A percentile compares a stretch with the other conserved stretches of the same genome.
These are phyloP conservation scores for Oikopleura albicans DNA, from an alignment of 23 tunicate species.

Conservation along the genomic window DNA sequence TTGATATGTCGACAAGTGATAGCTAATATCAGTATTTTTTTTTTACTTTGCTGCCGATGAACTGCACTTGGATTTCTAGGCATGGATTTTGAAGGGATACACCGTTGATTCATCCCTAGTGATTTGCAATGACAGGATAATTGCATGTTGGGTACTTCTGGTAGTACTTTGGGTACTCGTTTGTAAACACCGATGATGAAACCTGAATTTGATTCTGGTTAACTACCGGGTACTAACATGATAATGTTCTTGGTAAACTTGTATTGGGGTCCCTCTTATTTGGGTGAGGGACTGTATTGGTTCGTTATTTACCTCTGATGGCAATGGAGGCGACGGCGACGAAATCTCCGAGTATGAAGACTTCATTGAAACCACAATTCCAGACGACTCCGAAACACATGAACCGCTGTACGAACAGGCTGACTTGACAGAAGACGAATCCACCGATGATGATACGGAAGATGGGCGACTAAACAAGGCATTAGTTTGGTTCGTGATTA, in stretches of 20 bases:
- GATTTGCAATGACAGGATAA: background rate
- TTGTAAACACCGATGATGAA: background rate
- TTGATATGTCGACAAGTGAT: too few relatives aligned
- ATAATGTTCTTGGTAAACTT: too few relatives aligned
- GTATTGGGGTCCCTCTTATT: too few relatives aligned
- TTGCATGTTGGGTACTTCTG: background rate
- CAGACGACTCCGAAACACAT: background rate
- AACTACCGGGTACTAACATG: background rate
- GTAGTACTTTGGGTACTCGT: background rate
- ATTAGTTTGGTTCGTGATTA: background rate
- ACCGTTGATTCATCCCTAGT: background rate
- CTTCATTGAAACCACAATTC: background rate
- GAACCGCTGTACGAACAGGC: too few relatives aligned
- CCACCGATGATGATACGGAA: background rate
- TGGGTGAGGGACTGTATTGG: background rate
- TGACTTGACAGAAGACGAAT: background rate
- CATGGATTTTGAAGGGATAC: too few relatives aligned
- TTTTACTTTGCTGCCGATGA: too few relatives aligned
- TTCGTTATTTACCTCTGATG: background rate
- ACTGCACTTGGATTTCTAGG: too few relatives aligned
- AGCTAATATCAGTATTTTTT: too few relatives aligned
- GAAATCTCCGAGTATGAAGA: background rate
- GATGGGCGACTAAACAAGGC: background rate
- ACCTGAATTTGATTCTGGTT: background rate
- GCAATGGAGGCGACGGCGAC: background rate